Evolutionary conservation across 2,113 vertebrate species (phyloP), one percentile per base, ranked within the genome.

Genomic region (Anhinga anhinga): DNA sequence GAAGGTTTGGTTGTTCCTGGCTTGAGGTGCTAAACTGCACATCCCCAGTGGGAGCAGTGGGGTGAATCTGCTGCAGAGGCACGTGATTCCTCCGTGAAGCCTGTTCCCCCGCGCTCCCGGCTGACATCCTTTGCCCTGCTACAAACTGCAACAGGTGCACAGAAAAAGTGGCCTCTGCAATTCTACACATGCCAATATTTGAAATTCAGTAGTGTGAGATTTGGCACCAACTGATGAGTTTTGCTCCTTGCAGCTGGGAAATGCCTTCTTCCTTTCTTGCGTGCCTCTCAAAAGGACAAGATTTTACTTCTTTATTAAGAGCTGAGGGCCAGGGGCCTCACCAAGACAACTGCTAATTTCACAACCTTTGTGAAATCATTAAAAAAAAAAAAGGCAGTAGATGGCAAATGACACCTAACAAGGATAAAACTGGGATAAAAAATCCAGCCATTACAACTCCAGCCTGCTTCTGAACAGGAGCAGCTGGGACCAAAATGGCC

Each of bases 11-110:
- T 18, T 50, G 49, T 18, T 86, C 65, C 27, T 21, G n/a, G 59
- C n/a, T 52, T 4, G 22, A 52, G 58, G 66, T 55, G 74, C 52
- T 30, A 18, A 83, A 20, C 42, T n/a, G 79, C 29, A 27, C 36
- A 27, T 30, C 11, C 66, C 47, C 4, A 0, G 23, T 2, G 29
- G 52, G 71, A 86, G n/a, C 0, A 0, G 13, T 4, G 44, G 62
- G 71, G 36, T 66, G 65, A 20, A 13, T 10, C 23, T 34, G 38
- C n/a, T 1, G 14, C 4, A 4, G 30, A 55, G 16, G 7, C 1
- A 13, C 2, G 5, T 0, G 5, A 49, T 12, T 90, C 66, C 50
- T 72, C 49, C 70, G 26, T 3, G 58, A 47, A 80, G 10, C 8
- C 72, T 21, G 5, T 44, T 66, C 26, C 44, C 72, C 71, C 16